Evolutionary conservation across 2,888 invertebrate genomes (phyloP), one percentile per base, ranked within the genome.

Genomic region (Stenoptilia bipunctidactyla): DNA sequence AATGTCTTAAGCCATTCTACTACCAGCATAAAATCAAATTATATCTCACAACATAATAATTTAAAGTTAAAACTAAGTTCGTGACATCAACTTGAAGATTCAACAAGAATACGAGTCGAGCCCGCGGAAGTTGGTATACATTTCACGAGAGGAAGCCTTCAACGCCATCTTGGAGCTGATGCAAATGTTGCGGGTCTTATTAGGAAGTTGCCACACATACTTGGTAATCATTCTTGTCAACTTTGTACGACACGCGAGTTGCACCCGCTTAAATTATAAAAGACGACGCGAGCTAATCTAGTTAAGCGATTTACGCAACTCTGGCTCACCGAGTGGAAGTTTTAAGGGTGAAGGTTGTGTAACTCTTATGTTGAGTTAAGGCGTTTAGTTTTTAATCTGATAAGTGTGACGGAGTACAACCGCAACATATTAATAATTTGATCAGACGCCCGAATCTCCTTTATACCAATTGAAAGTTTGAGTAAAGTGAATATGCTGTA

Each of bases 371-470:
- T 30, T 30, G 30, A n/a, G 30, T n/a, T 30, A 30, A 30, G 30
- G 12, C 30, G 9, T 30, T 30, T 30, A n/a, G 30, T 8, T 30
- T 30, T 30, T 4, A 30, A 2, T 30, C 12, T 30, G 9, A 30
- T 30, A 30, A 63, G 64, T 66, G 54, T 57, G 61, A 62, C 61
- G 58, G 55, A 53, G 56, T 57, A 60, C 52, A 58, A 57, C 73
- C 70, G 67, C 74, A 73, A 74, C 73, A 72, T 65, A 67, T 71
- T 67, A 74, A 79, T 82, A 80, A 82, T 80, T 82, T 76, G 77
- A 82, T 80, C 76, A 80, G 62, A 64, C 66, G 64, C 70, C 64
- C 61, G 40, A 58, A 53, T 62, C 56, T 63, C 74, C 67, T 77
- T 70, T 66, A 64, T 69, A 66, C 66, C 73, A 76, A 79, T 73